Evolutionary conservation across 2,888 invertebrate genomes (phyloP).

Genomic region (Lampropteryx suffumata): DNA sequence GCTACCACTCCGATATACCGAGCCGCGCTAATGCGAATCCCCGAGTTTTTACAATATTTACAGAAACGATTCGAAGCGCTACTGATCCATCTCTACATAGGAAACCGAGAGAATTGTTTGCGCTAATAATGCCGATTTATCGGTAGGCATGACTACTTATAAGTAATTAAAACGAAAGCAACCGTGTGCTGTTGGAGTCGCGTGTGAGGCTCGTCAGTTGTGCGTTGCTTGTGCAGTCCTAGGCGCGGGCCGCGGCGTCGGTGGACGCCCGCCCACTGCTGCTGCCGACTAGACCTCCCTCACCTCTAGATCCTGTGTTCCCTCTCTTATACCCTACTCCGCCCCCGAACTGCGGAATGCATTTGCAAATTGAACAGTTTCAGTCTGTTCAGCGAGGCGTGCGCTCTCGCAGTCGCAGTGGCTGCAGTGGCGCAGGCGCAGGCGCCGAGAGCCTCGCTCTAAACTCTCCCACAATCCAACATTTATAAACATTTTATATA

Average conservation of each 20-base stretch:
- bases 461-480: constrained; percentile 60
- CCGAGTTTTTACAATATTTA: constrained; percentile 75
- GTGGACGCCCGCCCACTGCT: constrained; percentile 18
- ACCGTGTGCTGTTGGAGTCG: constrained; percentile 71
- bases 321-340: background rate
- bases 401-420: constrained; percentile 9
- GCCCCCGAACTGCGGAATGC: background rate
- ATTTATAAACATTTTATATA: constrained; percentile 57
- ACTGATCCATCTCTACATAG: constrained; percentile 77
- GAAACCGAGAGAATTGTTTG: constrained; percentile 75
- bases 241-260: constrained; percentile 21
- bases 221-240: constrained; percentile 63
- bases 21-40: constrained; percentile 70
- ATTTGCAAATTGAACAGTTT: constrained; percentile 14
- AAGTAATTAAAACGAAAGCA: constrained; percentile 73
- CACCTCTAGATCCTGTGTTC: constrained; percentile 7
- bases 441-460: constrained; percentile 43
- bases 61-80: constrained; percentile 79
- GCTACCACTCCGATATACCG: constrained; percentile 57
- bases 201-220: constrained; percentile 68
- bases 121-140: constrained; percentile 70
- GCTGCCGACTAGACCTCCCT: constrained; percentile 4
- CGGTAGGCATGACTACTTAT: constrained; percentile 76
- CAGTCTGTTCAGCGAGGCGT: constrained; percentile 21
- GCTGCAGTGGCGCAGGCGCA: constrained; percentile 33